Conservation (phyloP, 2,888 invertebrate species). For the Pseudoips prasinana region DNA sequence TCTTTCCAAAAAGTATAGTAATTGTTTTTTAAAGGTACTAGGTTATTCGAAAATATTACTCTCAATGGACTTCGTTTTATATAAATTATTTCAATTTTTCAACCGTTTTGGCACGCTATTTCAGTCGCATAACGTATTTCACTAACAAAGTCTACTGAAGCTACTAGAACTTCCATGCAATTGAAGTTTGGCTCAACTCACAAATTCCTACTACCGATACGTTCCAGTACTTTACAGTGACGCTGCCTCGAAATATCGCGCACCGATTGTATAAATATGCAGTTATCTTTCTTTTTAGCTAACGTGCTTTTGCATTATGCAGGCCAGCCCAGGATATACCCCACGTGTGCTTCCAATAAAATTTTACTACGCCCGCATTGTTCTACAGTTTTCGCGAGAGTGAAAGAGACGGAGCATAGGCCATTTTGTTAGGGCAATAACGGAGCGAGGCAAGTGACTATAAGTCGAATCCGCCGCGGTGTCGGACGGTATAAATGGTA, state of each 20-base stretch:
- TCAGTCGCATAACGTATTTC: too few species aligned
- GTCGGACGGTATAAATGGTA: slow-evolving; percentile 51
- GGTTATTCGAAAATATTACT: too few species aligned
- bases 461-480: slow-evolving; percentile 54
- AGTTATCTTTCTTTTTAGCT: slow-evolving; percentile 80
- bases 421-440: slow-evolving; percentile 66
- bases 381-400: slow-evolving; percentile 58
- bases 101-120: too few species aligned
- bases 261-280: slow-evolving; percentile 78
- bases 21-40: too few species aligned
- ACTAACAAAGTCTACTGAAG: too few species aligned
- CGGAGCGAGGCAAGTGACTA: slow-evolving; percentile 59
- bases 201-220: slow-evolving; percentile 13
- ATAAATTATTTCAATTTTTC: too few species aligned
- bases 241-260: slow-evolving; percentile 74
- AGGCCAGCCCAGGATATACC: slow-evolving; percentile 48
- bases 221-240: slow-evolving; percentile 58
- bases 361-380: slow-evolving; percentile 76
- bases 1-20: too few species aligned
- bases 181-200: neutral
- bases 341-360: slow-evolving; percentile 79
- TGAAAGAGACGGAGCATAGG: slow-evolving; percentile 52
- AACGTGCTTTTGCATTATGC: slow-evolving; percentile 78
- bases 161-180: too few species aligned
- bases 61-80: too few species aligned